Evolutionary conservation across 2,888 invertebrate species (phyloP), one percentile per base, ranked within the genome.

Genomic region (Drosophila leonis): DNA sequence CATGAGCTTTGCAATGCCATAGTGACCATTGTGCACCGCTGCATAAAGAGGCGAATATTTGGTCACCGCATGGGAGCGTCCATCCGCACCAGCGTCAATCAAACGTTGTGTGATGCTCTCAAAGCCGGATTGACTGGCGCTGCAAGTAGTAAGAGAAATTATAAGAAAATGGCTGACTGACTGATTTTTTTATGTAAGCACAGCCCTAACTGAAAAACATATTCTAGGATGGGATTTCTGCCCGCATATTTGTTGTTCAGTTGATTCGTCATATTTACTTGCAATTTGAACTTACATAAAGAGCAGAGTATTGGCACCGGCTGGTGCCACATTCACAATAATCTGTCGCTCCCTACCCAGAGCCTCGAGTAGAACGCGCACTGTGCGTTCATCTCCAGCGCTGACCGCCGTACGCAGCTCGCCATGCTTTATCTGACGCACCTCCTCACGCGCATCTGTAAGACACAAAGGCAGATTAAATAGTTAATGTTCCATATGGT

Each of bases 41-140:
- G 97, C 96, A 93, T 98, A 98, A 0, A 99, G 94, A 0, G 98
- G 98, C 0, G 98, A 97, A 93, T 98, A 98, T 90, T 97, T 96
- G 3, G 98, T 98, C 33, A 97, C 96, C 0, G 98, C 96, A 93
- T 98, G 98, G 37, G 96, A 96, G 61, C 98, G 95, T 1, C 98
- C 97, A 93, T 98, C 98, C 0, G 98, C 97, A 2, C 97, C 97
- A 65, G 96, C 94, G 20, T 96, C 96, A 49, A 99, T 93, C 35
- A 99, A 94, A 5, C 96, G 94, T 73, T 95, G 94, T 0, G 98
- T 98, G 29, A 97, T 95, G 37, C 96, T 95, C 39, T 95, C 95
- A 75, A 96, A 95, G 0, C 98, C 99, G 59, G 95, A 95, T 93
- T 98, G 98, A 83, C 97, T 96, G 7, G 98, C 97, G 35, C 98